Conservation (phyloP, 2,797 vertebrate species). For the Miichthys miiuy region DNA sequence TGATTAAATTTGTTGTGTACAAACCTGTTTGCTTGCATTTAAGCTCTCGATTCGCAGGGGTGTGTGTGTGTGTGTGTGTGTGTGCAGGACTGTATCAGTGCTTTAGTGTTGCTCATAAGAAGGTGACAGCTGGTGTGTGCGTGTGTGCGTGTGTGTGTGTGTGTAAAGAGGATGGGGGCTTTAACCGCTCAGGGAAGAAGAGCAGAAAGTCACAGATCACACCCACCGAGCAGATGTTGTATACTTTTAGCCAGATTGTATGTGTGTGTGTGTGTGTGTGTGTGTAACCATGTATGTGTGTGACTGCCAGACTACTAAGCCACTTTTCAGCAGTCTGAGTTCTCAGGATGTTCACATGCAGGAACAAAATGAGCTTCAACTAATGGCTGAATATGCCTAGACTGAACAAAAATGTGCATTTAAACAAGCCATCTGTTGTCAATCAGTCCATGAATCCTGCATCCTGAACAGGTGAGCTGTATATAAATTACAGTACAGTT, state of each 20-base stretch:
- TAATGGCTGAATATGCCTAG: too few relatives aligned
- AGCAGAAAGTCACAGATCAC: constrained; percentile 60
- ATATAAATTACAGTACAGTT: too few relatives aligned
- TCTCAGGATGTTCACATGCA: too few relatives aligned
- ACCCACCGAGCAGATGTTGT: constrained; percentile 67
- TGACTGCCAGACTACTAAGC: too few relatives aligned
- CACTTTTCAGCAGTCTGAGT: too few relatives aligned
- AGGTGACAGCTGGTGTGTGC: constrained; percentile 62
- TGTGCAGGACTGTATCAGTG: background rate
- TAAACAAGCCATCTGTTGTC: too few relatives aligned
- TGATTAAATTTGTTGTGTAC: constrained; percentile 53
- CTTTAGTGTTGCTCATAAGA: constrained; percentile 14
- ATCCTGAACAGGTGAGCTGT: too few relatives aligned
- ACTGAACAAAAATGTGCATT: too few relatives aligned
- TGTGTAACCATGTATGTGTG: too few relatives aligned
- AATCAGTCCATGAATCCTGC: too few relatives aligned
- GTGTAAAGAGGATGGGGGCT: constrained; percentile 20
- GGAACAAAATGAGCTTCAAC: too few relatives aligned
- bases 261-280: background rate
- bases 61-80: constrained; percentile 12
- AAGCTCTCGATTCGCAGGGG: constrained; percentile 7
- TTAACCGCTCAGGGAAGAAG: constrained; percentile 34
- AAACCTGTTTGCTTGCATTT: constrained; percentile 46
- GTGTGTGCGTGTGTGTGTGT: constrained; percentile 33
- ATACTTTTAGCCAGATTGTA: constrained; percentile 50